Base-by-base conservation (phyloP, 2,888 invertebrate species). In the Perithous albicinctus region DNA sequence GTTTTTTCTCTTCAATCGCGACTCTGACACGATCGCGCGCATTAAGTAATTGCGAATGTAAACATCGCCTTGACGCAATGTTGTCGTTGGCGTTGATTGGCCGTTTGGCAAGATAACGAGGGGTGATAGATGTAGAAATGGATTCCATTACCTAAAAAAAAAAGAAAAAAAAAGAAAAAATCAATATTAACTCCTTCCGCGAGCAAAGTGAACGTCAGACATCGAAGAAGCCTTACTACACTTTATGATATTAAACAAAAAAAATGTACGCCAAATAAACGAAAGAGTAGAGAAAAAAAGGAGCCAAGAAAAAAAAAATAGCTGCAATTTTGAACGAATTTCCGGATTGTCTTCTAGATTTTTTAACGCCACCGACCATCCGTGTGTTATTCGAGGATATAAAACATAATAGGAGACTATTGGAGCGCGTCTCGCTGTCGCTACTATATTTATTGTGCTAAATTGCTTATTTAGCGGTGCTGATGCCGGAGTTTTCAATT, bases 191-290 rank as follows among this genome's bases (percentile, higher is more conserved):
- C 41, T 77, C 73, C 73, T 73, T 82, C 72, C 51, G 89, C 86
- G 85, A 75, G 69, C 78, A 77, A 81, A 86, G 83, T 80, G 85
- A 88, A 87, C 83, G 84, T 85, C 84, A 85, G 82, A 89, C 91
- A 91, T 91, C 90, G 91, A 91, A 91, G 86, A 89, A 88, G 90
- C 91, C 90, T 91, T 91, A 91, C 84, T 89, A 90, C 75, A 80
- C 79, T 78, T 73, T 82, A 82, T 38, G 46, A 77, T 69, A 48
- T 32, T 20, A 76, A 64, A 54, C 20, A 54, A 61, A 41, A 48
- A 26, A 66, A 3, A 20, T 35, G 41, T 15, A 78, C 12, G 63
- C 48, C 8, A 26, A 29, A 63, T 29, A 54, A 7, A 7, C 56
- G 73, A 35, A 56, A 78, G 48, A 20, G 15, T 84, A 46, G 8